phyloP scores from a whole-genome alignment of 2,797 vertebrate species.

The Crenichthys baileyi region DNA sequence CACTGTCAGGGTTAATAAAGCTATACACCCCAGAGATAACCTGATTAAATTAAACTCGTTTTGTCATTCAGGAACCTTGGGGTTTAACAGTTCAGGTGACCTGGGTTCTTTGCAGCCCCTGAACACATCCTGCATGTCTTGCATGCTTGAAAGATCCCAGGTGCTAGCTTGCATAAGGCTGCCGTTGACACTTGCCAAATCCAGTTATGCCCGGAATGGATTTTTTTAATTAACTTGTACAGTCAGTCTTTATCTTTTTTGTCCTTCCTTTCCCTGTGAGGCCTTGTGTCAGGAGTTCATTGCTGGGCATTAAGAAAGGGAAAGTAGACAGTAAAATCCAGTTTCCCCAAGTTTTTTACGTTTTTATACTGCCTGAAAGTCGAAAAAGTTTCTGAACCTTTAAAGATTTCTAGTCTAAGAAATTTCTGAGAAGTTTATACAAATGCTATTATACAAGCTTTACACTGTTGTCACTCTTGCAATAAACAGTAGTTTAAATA shows the following conservation, averaged over 20 bases:
- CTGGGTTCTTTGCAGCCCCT: constrained; percentile 37
- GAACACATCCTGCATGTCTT: constrained; percentile 63
- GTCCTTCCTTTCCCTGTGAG: constrained; percentile 28
- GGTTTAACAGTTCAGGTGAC: constrained; percentile 21
- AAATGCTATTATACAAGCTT: background rate
- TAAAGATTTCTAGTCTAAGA: no score
- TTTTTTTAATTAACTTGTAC: constrained; percentile 72
- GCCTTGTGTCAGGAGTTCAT: constrained; percentile 22
- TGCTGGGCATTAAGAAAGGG: background rate
- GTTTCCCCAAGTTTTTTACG: no score
- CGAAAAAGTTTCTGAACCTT: background rate
- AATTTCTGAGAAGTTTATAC: no score
- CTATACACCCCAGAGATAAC: background rate
- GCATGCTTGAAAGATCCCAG: constrained; percentile 72
- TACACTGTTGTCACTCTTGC: background rate
- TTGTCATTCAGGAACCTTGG: background rate
- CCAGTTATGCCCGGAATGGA: constrained; percentile 76
- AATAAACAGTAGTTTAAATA: no score
- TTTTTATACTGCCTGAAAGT: background rate
- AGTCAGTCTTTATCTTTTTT: constrained; percentile 42
- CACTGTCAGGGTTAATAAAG: background rate
- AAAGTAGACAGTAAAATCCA: background rate
- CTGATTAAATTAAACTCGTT: background rate
- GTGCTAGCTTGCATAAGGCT: constrained; percentile 74
- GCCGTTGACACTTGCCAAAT: constrained; percentile 54